Evolutionary conservation across 2,888 invertebrate species (phyloP).

Genomic region (Scaptomyza parva): DNA sequence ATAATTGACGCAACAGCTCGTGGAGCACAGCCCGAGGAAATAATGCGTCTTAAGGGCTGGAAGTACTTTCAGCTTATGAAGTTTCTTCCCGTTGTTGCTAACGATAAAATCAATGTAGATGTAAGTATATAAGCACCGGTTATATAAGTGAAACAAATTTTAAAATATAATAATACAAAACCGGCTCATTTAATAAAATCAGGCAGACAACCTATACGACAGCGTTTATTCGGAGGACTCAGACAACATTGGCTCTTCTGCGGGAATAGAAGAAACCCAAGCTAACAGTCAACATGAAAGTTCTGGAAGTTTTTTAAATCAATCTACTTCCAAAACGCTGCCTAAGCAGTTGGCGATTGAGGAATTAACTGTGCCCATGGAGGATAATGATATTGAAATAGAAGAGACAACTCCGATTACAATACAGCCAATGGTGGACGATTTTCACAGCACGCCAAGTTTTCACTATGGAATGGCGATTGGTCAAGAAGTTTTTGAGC

Average conservation of each 20-base stretch:
- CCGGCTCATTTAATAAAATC: neutral
- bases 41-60: slow-evolving; percentile 53
- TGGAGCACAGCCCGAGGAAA: slow-evolving; percentile 47
- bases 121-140: no score
- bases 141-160: neutral
- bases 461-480: slow-evolving; percentile 55
- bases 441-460: slow-evolving; percentile 33
- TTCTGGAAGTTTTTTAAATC: neutral
- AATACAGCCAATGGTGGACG: slow-evolving; percentile 31
- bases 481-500: slow-evolving; percentile 56
- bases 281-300: neutral
- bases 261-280: slow-evolving; percentile 20
- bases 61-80: slow-evolving; percentile 45
- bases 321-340: neutral
- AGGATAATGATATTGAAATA: slow-evolving; percentile 42
- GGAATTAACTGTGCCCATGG: slow-evolving; percentile 49
- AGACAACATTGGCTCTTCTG: slow-evolving; percentile 24
- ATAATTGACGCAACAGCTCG: slow-evolving; percentile 47
- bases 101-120: slow-evolving; percentile 37
- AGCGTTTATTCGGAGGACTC: slow-evolving; percentile 50
- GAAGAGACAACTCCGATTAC: slow-evolving; percentile 42
- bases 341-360: slow-evolving; percentile 32
- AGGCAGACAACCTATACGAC: slow-evolving; percentile 50
- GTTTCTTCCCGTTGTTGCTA: slow-evolving; percentile 30
- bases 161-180: neutral